Percentiles rank a stretch among this genome's conserved stretches.
phyloP scores from a whole-genome alignment of 1,140 invertebrate genomes.

The Coenobita brevimanus region DNA sequence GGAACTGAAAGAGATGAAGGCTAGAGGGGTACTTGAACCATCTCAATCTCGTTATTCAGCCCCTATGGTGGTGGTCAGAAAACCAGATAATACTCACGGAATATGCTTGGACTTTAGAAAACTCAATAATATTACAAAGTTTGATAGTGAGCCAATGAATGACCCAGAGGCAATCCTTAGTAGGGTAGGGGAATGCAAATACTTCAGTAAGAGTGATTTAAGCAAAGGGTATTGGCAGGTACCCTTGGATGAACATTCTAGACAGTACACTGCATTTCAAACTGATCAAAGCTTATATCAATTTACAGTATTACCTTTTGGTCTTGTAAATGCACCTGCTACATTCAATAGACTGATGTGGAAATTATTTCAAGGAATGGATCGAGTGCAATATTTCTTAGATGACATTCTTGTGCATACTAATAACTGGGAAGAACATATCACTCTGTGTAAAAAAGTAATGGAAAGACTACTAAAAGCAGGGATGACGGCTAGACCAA shows the following conservation, averaged over 20 bases:
- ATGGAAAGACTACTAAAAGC: not conserved
- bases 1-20: too few species aligned
- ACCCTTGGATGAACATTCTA: not conserved
- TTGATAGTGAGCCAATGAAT: slow-evolving; percentile 22
- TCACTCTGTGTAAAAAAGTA: not conserved
- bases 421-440: slow-evolving; percentile 10
- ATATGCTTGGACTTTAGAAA: slow-evolving; percentile 32
- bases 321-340: slow-evolving; percentile 30
- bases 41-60: not conserved
- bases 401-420: slow-evolving; percentile 29
- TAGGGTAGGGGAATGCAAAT: not conserved
- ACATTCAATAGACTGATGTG: slow-evolving; percentile 30
- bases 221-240: slow-evolving; percentile 46
- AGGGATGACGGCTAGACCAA: not conserved
- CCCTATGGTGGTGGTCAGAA: not conserved
- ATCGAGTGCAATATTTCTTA: slow-evolving; percentile 6
- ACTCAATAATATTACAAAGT: not conserved
- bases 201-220: slow-evolving; percentile 44
- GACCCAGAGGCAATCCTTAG: slow-evolving; percentile 1
- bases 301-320: slow-evolving; percentile 42
- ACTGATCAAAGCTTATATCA: slow-evolving; percentile 21
- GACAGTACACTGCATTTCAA: slow-evolving; percentile 31
- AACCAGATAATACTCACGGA: not conserved
- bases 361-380: not conserved
- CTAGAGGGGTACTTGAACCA: too few species aligned